Conservation (phyloP, 2,888 invertebrate species). For the Ethmia dodecea region DNA sequence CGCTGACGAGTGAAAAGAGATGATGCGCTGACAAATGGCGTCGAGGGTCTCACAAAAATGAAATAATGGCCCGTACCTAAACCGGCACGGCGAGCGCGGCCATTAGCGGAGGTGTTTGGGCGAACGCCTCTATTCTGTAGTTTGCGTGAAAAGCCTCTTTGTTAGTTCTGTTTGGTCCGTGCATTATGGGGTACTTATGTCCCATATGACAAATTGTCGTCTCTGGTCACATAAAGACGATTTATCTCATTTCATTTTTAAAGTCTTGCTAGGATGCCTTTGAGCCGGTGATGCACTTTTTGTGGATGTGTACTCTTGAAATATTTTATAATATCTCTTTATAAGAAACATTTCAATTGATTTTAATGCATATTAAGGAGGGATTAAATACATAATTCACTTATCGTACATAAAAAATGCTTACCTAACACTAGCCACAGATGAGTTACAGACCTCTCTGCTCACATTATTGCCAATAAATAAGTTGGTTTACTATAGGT, state of each 20-base stretch:
- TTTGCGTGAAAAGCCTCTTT: conserved; percentile 71
- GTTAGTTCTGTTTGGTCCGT: conserved; percentile 69
- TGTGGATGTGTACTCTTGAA: not conserved
- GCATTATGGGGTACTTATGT: conserved; percentile 69
- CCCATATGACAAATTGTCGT: conserved; percentile 67
- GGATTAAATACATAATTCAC: too few species aligned
- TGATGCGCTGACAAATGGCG: conserved; percentile 74
- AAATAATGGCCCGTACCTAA: conserved; percentile 74
- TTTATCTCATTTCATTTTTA: conserved; percentile 52
- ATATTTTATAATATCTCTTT: not conserved
- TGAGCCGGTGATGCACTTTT: conserved; percentile 16
- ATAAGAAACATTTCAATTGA: not conserved
- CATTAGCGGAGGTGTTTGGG: conserved; percentile 76
- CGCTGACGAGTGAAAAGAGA: conserved; percentile 67
- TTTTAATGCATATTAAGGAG: too few species aligned
- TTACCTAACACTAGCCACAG: too few species aligned
- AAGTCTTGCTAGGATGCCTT: conserved; percentile 29
- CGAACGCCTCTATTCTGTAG: conserved; percentile 72
- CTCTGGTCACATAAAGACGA: conserved; percentile 51
- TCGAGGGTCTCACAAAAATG: conserved; percentile 73
- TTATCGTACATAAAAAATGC: too few species aligned
- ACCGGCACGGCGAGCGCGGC: conserved; percentile 60
- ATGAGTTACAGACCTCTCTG: too few species aligned
- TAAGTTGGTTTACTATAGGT: too few species aligned
- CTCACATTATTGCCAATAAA: too few species aligned